phyloP scores from a whole-genome alignment of 64 coral and sea anemone genomes.

The Acropora yongei region DNA sequence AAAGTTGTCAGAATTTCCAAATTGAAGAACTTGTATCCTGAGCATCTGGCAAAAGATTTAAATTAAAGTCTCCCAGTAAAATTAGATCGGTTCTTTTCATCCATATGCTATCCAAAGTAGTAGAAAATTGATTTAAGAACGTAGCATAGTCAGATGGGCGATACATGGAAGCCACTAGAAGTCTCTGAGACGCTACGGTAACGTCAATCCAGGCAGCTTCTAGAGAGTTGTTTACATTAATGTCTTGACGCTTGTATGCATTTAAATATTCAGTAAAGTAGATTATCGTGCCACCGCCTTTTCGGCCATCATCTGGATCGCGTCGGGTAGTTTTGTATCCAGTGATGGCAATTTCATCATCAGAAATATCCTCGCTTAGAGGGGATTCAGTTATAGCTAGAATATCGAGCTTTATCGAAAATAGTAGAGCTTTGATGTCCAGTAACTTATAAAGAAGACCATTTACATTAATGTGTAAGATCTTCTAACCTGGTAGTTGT shows the following conservation, averaged over 20 bases:
- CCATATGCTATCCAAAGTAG: slow-evolving; percentile 30
- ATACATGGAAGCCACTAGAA: neutral
- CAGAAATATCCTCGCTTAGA: neutral
- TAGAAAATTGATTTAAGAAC: slow-evolving; percentile 10
- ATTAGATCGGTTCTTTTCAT: slow-evolving; percentile 19
- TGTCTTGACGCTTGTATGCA: too few relatives aligned
- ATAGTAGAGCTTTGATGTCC: too few relatives aligned
- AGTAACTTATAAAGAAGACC: too few relatives aligned
- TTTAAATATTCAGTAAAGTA: neutral
- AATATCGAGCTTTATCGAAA: neutral
- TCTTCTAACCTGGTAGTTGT: too few relatives aligned
- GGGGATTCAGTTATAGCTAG: neutral
- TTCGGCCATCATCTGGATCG: neutral
- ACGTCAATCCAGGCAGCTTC: too few relatives aligned
- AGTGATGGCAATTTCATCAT: neutral
- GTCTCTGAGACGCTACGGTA: too few relatives aligned
- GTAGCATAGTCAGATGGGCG: neutral
- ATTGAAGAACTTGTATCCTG: slow-evolving; percentile 16
- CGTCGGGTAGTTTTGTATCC: slow-evolving; percentile 4
- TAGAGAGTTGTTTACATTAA: too few relatives aligned
- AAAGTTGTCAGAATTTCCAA: slow-evolving; percentile 11
- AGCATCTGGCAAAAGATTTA: neutral
- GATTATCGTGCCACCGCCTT: neutral
- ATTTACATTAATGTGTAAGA: too few relatives aligned
- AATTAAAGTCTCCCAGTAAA: neutral